Evolutionary conservation across 2,888 invertebrate genomes (phyloP), one percentile per base, ranked within the genome.

Genomic region (Trissonchulus sp.): DNA sequence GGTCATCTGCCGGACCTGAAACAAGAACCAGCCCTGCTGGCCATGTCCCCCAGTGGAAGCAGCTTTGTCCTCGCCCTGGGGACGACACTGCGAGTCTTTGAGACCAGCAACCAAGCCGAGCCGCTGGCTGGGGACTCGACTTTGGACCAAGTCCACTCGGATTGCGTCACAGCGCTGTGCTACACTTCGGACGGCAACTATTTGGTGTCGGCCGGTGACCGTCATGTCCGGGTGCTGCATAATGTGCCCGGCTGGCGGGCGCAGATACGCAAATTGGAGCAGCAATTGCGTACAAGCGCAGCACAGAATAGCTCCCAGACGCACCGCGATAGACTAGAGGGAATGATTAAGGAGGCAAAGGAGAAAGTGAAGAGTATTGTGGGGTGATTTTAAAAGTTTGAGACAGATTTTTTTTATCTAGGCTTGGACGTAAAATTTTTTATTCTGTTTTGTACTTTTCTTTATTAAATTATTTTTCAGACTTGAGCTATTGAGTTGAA

Each of bases 151-250:
- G 85, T 92, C 34, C 86, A 87, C 79, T 77, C 84, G 78, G 92
- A 89, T 78, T 84, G 88, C 37, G 89, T 93, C 79, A 89, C 88
- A 72, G 87, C 89, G 77, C 85, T 94, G 80, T 85, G 88, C 77
- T 94, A 93, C 84, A 92, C 93, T 83, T 88, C 91, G 1, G 88
- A 89, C 77, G 91, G 91, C 33, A 90, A 90, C 82, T 91, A 90
- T 82, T 82, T 93, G 65, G 88, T 91, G 79, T 89, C 90, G 0
- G 88, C 90, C 75, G 92, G 92, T 23, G 92, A 92, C 80, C 90
- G 89, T 78, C 90, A 90, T 71, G 89, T 94, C 18, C 88, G 91
- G 63, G 88, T 94, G 73, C 90, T 93, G 81, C 90, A 91, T 84
- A 94, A 94, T 81, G 87, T 91, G 2, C 88, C 90, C n/a, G 91